Conservation (phyloP, 2,888 invertebrate genomes). For the Amblyjoppa proteus region DNA sequence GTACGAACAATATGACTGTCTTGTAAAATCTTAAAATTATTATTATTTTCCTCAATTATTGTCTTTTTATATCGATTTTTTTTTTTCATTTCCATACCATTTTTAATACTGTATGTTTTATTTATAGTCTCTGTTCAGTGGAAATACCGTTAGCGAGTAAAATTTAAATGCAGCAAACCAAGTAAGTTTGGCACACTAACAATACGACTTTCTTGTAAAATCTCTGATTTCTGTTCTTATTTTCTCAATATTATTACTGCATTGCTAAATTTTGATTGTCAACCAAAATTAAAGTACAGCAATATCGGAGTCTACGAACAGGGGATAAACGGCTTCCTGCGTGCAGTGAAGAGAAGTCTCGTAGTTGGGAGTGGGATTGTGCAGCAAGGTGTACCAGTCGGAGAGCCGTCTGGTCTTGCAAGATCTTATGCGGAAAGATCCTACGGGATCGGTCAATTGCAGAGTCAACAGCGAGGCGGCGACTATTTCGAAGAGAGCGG, state of each 20-base stretch:
- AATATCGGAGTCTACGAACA: conserved; percentile 88
- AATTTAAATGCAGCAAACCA: no score
- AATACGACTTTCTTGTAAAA: neutral
- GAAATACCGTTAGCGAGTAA: no score
- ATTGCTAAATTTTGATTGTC: neutral
- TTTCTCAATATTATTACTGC: neutral
- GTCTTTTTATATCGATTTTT: neutral
- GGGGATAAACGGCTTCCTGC: conserved; percentile 98
- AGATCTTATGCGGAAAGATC: conserved; percentile 91
- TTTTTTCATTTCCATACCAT: no score
- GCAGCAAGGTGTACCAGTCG: conserved; percentile 98
- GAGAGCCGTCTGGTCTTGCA: conserved; percentile 93
- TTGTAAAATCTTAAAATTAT: no score
- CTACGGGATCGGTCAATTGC: conserved; percentile 93
- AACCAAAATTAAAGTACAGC: no score
- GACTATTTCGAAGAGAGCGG: conserved; percentile 93
- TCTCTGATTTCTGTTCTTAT: neutral
- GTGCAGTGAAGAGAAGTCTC: conserved; percentile 96
- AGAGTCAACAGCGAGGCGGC: conserved; percentile 92
- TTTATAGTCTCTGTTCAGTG: no score
- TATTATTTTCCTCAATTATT: no score
- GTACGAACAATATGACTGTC: no score
- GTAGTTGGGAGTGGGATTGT: conserved; percentile 98
- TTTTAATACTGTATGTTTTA: no score
- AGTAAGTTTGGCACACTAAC: no score